A percentile compares a stretch with the other conserved stretches of the same genome.
phyloP scores from a whole-genome alignment of 2,797 vertebrate species.

The Girardinus metallicus region DNA sequence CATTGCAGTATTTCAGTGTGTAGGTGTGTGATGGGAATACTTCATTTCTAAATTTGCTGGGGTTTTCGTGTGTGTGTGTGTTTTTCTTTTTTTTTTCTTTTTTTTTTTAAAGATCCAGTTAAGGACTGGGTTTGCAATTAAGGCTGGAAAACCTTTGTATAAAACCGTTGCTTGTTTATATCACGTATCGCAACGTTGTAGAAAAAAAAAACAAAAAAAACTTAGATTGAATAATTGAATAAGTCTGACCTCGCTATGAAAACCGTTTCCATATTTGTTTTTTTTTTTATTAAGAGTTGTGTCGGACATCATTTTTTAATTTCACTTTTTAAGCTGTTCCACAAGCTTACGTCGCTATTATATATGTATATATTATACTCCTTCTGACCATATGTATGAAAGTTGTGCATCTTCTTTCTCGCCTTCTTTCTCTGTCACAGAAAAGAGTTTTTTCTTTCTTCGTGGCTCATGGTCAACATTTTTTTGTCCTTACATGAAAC shows the following conservation, averaged over 20 bases:
- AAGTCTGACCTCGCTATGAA: neutral
- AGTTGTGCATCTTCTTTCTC: neutral
- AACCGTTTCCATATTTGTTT: neutral
- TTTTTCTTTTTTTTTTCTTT: too few species aligned
- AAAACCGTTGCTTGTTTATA: too few species aligned
- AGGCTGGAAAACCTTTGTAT: too few species aligned
- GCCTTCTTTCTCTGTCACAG: neutral
- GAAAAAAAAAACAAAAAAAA: too few species aligned
- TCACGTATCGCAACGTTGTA: too few species aligned
- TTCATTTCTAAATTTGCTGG: too few species aligned
- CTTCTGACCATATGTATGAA: neutral
- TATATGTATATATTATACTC: neutral
- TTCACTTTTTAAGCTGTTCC: neutral
- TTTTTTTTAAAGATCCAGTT: too few species aligned
- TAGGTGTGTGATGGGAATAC: too few species aligned
- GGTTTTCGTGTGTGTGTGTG: rapidly evolving
- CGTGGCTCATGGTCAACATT: neutral
- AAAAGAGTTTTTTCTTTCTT: neutral
- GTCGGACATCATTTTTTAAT: neutral
- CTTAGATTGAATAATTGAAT: too few species aligned
- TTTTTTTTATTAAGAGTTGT: neutral
- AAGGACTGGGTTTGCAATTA: too few species aligned
- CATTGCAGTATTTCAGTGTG: neutral
- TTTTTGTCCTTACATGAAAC: neutral
- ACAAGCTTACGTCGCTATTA: neutral